Evolutionary conservation across 2,113 vertebrate species (phyloP).

Genomic region (Planiliza haematocheilus): DNA sequence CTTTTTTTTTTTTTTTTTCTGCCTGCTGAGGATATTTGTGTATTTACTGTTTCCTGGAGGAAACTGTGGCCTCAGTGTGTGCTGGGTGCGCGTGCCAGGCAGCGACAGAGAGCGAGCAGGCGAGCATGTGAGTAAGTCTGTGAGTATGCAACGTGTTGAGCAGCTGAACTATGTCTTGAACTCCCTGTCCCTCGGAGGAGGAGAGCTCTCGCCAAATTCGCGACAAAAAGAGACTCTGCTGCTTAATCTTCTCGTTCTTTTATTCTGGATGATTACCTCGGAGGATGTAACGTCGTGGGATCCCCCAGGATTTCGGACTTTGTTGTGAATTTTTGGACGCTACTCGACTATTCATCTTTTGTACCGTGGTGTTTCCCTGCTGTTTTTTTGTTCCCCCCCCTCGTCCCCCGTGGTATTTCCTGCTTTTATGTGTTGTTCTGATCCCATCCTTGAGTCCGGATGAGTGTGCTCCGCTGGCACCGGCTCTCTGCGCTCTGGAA

Average conservation of each 20-base stretch:
- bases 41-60: slow-evolving; percentile 88
- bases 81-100: slow-evolving; percentile 52
- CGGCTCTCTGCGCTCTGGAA: slow-evolving; percentile 88
- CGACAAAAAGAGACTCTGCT: background rate
- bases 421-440: slow-evolving; percentile 57
- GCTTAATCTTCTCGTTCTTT: background rate
- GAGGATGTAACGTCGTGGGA: slow-evolving; percentile 36
- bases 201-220: background rate
- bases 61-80: slow-evolving; percentile 79
- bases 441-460: slow-evolving; percentile 70
- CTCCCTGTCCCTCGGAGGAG: slow-evolving; percentile 3
- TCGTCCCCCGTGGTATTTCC: slow-evolving; percentile 59
- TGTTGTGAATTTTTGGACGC: slow-evolving; percentile 25
- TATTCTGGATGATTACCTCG: slow-evolving; percentile 12
- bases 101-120: background rate
- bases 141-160: slow-evolving; percentile 67
- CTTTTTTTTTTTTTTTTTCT: slow-evolving; percentile 45
- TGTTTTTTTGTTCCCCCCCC: slow-evolving; percentile 19
- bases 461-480: slow-evolving; percentile 87
- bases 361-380: slow-evolving; percentile 25
- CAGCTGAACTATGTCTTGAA: slow-evolving; percentile 58
- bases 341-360: slow-evolving; percentile 31
- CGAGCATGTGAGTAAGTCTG: slow-evolving; percentile 55
- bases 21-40: slow-evolving; percentile 75
- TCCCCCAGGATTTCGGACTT: slow-evolving; percentile 35